Base-by-base conservation (phyloP, 2,113 vertebrate species). In the Pelobates fuscus region DNA sequence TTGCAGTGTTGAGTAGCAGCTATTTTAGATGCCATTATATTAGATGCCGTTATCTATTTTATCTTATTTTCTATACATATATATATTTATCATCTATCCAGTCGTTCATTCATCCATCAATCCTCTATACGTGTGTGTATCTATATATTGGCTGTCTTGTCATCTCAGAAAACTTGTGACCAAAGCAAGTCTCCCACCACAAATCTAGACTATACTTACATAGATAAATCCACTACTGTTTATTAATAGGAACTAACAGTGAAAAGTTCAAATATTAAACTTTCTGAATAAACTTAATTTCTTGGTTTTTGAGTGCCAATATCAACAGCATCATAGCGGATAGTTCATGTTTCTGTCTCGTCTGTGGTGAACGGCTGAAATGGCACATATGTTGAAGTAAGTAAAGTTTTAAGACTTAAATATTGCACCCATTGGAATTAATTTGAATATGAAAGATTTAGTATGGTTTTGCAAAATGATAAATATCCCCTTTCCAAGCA, bases 241-340 rank as follows among this genome's bases (percentile, higher is more conserved):
- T 84, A 85, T 81, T 79, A 82, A 86, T 86, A 79, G 69, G 84
- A 85, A 87, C 78, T 61, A 80, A 82, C 82, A 90, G 88, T 86
- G 87, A 89, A 92, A 89, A 91, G 90, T 91, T 94, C 88, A 91
- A 91, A 92, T 91, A 89, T 90, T 92, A 82, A 87, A 80, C 86
- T 91, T 94, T 89, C 85, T 88, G 86, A 77, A 84, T 84, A 85
- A n/a, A 69, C 78, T 82, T 80, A 79, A 78, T 84, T 88, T 86
- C 77, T 71, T 46, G 79, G 84, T 72, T 73, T 75, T 61, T 4
- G 4, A 32, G 52, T 78, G 90, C 89, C 90, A 91, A 88, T 75
- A 75, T 88, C 87, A 91, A 89, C 83, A 81, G 77, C 54, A 70
- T 49, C 83, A 77, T 80, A 73, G 81, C 78, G 79, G 67, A 78